Evolutionary conservation across 2,797 vertebrate species (phyloP).

Genomic region (Petrocephalus schoutedeni): DNA sequence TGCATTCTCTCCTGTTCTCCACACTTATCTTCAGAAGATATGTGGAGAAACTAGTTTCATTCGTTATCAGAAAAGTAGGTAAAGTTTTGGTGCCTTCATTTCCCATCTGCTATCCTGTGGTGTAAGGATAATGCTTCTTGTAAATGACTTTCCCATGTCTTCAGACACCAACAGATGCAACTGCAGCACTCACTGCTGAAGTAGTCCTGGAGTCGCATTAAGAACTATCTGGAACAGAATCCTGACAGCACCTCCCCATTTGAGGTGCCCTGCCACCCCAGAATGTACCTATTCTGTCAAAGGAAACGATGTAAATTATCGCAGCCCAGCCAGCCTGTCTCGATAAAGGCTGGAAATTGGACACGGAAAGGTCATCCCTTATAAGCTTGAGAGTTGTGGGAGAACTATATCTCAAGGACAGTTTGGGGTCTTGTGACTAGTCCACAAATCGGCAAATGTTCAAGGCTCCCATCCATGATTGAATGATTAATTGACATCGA

Average conservation of each 20-base stretch:
- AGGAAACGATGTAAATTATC: slow-evolving; percentile 30
- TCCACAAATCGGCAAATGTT: not conserved
- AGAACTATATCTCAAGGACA: slow-evolving; percentile 36
- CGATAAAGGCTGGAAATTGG: slow-evolving; percentile 16
- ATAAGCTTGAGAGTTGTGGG: slow-evolving; percentile 29
- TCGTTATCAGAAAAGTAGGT: not conserved
- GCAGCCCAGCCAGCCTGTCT: slow-evolving; percentile 9
- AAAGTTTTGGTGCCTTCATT: not conserved
- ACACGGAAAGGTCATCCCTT: not conserved
- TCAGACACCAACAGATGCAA: not conserved
- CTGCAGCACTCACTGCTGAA: not conserved
- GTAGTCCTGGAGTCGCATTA: slow-evolving; percentile 21
- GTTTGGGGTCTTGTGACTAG: slow-evolving; percentile 10
- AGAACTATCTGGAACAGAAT: slow-evolving; percentile 40
- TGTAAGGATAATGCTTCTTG: not conserved
- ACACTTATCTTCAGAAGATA: not conserved
- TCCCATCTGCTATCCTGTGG: not conserved
- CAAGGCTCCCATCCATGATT: not conserved
- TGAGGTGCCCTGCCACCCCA: not conserved
- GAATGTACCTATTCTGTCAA: slow-evolving; percentile 43
- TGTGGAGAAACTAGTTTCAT: not conserved
- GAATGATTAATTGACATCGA: not conserved
- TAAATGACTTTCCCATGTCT: not conserved
- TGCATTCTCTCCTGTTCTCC: not conserved
- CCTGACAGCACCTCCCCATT: slow-evolving; percentile 17